Conservation (phyloP, 2,113 vertebrate genomes). For the Anolis carolinensis region DNA sequence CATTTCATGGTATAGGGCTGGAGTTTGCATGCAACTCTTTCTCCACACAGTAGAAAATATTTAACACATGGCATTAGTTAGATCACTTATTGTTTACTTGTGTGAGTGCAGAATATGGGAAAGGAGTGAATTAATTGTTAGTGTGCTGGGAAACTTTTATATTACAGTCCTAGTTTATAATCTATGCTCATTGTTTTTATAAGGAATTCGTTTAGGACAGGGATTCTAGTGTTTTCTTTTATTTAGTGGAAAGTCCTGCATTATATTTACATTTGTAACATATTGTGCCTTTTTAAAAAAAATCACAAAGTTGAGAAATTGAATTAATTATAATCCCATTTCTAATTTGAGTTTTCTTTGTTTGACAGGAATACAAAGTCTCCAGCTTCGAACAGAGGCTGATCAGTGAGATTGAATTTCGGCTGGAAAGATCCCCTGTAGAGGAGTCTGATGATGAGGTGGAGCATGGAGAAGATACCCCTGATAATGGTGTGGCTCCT, state of each 20-base stretch:
- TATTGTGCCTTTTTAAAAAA: neutral
- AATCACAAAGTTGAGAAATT: conserved; percentile 30
- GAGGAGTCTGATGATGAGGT: conserved; percentile 92
- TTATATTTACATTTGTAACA: conserved; percentile 8
- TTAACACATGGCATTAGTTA: neutral
- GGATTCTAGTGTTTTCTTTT: conserved; percentile 50
- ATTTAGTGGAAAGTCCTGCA: conserved; percentile 51
- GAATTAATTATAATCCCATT: neutral
- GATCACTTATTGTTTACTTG: no score
- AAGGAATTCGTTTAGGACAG: conserved; percentile 28
- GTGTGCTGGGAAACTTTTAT: conserved; percentile 35
- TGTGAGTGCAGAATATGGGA: no score
- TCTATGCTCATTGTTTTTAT: conserved; percentile 54
- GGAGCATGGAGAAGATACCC: conserved; percentile 79
- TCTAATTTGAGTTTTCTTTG: conserved; percentile 44
- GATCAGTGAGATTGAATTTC: conserved; percentile 97
- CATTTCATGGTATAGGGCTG: neutral
- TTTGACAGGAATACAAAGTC: conserved; percentile 92
- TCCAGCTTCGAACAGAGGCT: conserved; percentile 98
- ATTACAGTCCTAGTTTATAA: conserved; percentile 54
- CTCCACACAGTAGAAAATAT: neutral
- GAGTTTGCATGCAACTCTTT: neutral
- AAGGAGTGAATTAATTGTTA: neutral
- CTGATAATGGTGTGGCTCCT: conserved; percentile 74
- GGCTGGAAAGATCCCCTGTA: conserved; percentile 92